Conservation (phyloP, 2,113 vertebrate species). For the Lasiurus cinereus region DNA sequence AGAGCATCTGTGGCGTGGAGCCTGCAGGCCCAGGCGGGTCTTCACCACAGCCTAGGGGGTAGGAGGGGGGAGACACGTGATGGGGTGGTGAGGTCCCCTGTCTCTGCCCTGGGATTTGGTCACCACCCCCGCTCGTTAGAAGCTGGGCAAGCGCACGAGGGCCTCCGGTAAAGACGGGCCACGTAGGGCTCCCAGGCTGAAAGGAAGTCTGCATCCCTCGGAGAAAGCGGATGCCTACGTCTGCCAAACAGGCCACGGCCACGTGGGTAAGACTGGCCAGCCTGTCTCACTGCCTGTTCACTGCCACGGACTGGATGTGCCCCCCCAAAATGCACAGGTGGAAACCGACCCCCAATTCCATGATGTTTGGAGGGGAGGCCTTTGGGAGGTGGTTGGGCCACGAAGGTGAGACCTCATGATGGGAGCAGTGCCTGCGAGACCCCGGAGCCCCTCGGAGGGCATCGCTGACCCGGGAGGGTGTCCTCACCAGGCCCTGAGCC, state of each 20-base stretch:
- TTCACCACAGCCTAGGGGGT: not conserved
- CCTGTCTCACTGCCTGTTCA: not conserved
- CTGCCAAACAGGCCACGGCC: not conserved
- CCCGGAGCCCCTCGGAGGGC: not conserved
- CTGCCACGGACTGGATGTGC: too few relatives aligned
- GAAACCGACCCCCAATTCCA: not conserved
- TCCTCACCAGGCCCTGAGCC: not conserved
- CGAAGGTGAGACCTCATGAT: not conserved
- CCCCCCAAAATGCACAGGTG: not conserved
- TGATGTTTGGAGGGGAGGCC: too few relatives aligned
- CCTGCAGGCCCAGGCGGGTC: too few relatives aligned
- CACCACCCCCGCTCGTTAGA: not conserved
- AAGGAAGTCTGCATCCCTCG: not conserved
- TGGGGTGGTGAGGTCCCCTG: too few relatives aligned
- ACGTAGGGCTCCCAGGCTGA: too few relatives aligned
- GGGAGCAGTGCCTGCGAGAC: not conserved
- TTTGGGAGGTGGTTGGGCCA: not conserved
- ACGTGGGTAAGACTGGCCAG: rapidly evolving
- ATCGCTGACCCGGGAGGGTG: not conserved
- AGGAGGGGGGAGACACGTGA: too few relatives aligned
- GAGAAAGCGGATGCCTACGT: not conserved
- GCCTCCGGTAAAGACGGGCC: not conserved
- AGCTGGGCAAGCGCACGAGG: not conserved
- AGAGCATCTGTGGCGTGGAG: too few relatives aligned
- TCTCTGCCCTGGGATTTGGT: not conserved